Evolutionary conservation across 2,888 invertebrate species (phyloP).

Genomic region (Cyrtodaria siliqua): DNA sequence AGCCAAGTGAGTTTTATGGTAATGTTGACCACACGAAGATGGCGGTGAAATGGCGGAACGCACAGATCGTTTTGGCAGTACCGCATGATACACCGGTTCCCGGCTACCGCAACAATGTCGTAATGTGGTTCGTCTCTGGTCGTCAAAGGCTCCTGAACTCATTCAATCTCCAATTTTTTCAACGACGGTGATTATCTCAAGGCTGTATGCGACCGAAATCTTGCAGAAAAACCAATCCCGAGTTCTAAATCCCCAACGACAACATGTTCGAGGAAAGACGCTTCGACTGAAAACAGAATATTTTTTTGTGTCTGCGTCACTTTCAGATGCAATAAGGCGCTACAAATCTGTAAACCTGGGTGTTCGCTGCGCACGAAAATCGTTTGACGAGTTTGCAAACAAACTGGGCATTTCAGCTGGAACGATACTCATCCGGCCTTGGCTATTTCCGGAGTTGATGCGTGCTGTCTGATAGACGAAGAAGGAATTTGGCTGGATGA

Average conservation of each 20-base stretch:
- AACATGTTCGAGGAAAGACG: slow-evolving; percentile 99
- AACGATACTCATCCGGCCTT: slow-evolving; percentile 99
- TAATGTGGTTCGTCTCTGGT: slow-evolving; percentile 98
- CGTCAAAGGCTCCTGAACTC: slow-evolving; percentile 97
- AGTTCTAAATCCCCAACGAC: slow-evolving; percentile 99
- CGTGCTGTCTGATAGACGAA: slow-evolving; percentile 95
- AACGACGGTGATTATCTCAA: slow-evolving; percentile 99
- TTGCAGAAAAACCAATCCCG: slow-evolving; percentile 99
- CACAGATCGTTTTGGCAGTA: slow-evolving; percentile 96
- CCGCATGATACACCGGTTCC: slow-evolving; percentile 99
- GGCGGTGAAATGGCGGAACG: slow-evolving; percentile 97
- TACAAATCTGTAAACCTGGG: slow-evolving; percentile 97
- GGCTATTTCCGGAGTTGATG: slow-evolving; percentile 97
- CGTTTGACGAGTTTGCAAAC: slow-evolving; percentile 95
- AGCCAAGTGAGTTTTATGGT: slow-evolving; percentile 98
- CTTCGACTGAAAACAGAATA: slow-evolving; percentile 99
- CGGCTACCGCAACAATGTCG: slow-evolving; percentile 98
- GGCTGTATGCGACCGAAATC: slow-evolving; percentile 98
- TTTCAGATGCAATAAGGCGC: slow-evolving; percentile 97
- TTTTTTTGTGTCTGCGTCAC: slow-evolving; percentile 98
- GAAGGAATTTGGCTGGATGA: slow-evolving; percentile 96
- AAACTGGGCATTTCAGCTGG: slow-evolving; percentile 97
- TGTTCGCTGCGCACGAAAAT: slow-evolving; percentile 88
- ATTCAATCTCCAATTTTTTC: slow-evolving; percentile 97
- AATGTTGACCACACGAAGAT: slow-evolving; percentile 94